Percentiles rank a stretch among this genome's conserved stretches.
These are phyloP conservation scores for Piprites chloris DNA, from an alignment of 2,113 vertebrate genomes.

Conservation along the genomic window DNA sequence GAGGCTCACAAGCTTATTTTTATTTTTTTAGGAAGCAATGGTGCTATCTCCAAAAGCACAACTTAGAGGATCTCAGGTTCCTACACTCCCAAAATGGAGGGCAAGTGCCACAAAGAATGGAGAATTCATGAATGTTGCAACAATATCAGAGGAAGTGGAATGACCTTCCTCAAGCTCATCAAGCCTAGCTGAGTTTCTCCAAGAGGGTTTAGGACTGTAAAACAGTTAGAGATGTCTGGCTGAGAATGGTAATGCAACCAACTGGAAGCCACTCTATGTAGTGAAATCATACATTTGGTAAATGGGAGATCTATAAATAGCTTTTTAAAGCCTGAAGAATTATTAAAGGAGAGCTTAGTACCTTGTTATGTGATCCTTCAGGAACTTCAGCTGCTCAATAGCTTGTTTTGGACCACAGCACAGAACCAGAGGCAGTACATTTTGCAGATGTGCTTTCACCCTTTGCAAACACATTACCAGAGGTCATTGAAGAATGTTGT, in stretches of 20 bases:
- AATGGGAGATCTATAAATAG: background rate
- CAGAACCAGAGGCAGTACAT: background rate
- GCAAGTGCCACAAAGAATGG: background rate
- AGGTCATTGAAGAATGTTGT: background rate
- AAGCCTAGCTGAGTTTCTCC: background rate
- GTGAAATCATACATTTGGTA: background rate
- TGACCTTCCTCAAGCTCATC: background rate
- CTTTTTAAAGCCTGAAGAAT: background rate
- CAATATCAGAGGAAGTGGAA: background rate
- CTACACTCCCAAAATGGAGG: background rate
- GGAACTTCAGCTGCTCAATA: background rate
- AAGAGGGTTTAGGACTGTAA: background rate
- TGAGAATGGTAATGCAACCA: background rate
- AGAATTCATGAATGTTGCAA: background rate
- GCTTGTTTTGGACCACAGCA: conserved; percentile 1
- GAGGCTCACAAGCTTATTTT: background rate
- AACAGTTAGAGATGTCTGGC: background rate
- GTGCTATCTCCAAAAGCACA: background rate
- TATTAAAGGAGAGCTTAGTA: background rate
- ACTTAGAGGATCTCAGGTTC: background rate
- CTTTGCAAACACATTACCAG: background rate
- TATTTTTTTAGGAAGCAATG: background rate
- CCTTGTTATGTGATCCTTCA: background rate
- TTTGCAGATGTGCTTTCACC: background rate
- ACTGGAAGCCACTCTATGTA: background rate